Evolutionary conservation across 2,888 invertebrate species (phyloP), one percentile per base, ranked within the genome.

Genomic region (Allygus modestus): DNA sequence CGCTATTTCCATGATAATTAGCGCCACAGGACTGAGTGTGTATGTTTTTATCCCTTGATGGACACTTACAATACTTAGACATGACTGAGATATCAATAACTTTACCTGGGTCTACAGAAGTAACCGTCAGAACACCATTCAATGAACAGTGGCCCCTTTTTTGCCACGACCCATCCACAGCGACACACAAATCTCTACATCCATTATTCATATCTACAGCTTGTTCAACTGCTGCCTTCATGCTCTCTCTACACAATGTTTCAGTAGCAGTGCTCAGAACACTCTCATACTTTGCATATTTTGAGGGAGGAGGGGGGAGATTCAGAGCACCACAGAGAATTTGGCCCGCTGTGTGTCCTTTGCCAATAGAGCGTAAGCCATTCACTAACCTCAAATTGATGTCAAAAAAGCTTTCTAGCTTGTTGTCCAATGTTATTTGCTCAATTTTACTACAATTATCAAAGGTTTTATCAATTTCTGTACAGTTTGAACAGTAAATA

Each of bases 321-420:
- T 84, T 84, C 31, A 84, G 41, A 28, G 43, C 77, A 15, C 84
- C 84, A 28, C 79, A 84, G 33, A 79, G n/a, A 79, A 26, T 84
- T 41, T 79, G 84, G 12, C 61, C 84, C 58, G 79, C 84, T 4
- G 61, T 84, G 37, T 79, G 41, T 17, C 84, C 84, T 28, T 79
- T 79, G 37, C 84, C 84, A 46, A 84, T 79, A 15, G 69, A 37
- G 11, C 77, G 20, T 46, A 84, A 61, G 15, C 79, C 84, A 61
- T 65, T 43, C 9, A 84, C 84, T 26, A 84, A 26, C 12, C 77
- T 77, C 15, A 84, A 46, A 65, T 84, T 84, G 9, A 84, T 43
- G 23, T 84, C 79, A 65, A 65, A 84, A 43, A 77, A 51, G 26
- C n/a, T 58, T 61, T 77, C 54, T 33, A 28, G 41, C 51, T 71